Evolutionary conservation across 1,140 invertebrate species (phyloP), one percentile per base, ranked within the genome.

Genomic region (Pseudomyrmex concolor): DNA sequence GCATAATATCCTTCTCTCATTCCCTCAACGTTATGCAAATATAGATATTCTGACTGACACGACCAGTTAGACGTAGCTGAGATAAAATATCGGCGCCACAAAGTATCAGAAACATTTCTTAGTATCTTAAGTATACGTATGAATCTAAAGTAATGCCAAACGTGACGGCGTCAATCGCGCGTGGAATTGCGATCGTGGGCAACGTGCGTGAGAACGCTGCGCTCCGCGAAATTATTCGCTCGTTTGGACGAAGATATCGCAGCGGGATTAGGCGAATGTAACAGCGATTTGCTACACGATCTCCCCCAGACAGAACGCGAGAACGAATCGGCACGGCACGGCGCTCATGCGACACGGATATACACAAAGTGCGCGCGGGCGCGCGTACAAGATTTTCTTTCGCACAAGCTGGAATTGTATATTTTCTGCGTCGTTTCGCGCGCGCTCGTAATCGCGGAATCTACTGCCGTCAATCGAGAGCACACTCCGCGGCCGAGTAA

Each of bases 191-290:
- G 74, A 50, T 57, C 17, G 50, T 50, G 17, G 62, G 60, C 34
- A 66, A 45, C 64, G 74, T 78, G 76, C 76, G 76, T 78, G 76
- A 78, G 64, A 78, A 78, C 76, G 76, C 51, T 64, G 74, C 63
- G 74, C 62, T 77, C 51, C 64, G 74, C 76, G 19, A 70, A 70
- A 78, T 78, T 70, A 78, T 70, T 70, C 64, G 54, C 76, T 59
- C 76, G 64, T 78, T 78, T 68, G 76, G 5, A 78, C 76, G 64
- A 78, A 78, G 54, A 59, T 78, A 78, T 78, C 54, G 64, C 17
- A 17, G 17, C 66, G 48, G 73, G 73, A 77, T 77, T 77, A 78
- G 76, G 51, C 76, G 64, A 48, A 34, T 48, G 54, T 55, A 43
- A 19, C 19, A 19, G 8, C 55, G 51, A 57, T 70, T 57, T 57